Evolutionary conservation across 2,797 vertebrate genomes (phyloP).

Genomic region (Margarornis squamiger): DNA sequence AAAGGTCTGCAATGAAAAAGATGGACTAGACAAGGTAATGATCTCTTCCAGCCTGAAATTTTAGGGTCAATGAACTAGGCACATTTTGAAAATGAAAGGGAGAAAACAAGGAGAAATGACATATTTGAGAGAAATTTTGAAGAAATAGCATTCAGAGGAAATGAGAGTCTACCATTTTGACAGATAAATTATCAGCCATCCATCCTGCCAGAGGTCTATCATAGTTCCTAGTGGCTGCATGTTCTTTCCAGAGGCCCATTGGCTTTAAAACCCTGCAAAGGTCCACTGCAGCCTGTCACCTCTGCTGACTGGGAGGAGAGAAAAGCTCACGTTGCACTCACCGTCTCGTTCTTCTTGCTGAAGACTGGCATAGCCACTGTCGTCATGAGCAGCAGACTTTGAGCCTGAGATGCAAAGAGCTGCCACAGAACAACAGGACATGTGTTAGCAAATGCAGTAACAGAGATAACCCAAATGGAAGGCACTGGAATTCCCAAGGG

Average conservation of each 20-base stretch:
- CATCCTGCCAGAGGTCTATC: neutral
- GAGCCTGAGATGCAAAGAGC: slow-evolving; percentile 88
- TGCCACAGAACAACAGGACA: slow-evolving; percentile 42
- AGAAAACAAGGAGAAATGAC: neutral
- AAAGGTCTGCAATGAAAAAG: neutral
- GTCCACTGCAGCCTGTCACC: neutral
- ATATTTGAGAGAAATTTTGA: neutral
- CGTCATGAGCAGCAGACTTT: slow-evolving; percentile 90
- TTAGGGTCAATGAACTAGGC: neutral
- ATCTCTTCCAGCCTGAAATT: neutral
- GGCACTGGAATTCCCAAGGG: neutral
- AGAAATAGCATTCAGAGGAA: neutral
- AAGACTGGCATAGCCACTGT: slow-evolving; percentile 98
- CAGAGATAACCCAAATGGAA: neutral
- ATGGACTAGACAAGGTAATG: neutral
- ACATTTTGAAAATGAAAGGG: neutral
- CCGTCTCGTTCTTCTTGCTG: slow-evolving; percentile 96
- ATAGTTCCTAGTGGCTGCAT: neutral
- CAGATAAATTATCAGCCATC: neutral
- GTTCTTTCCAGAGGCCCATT: neutral
- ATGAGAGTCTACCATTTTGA: neutral
- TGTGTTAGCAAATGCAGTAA: neutral
- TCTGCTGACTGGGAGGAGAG: neutral
- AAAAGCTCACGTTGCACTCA: slow-evolving; percentile 59
- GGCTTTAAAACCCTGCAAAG: neutral